Conservation (phyloP, 2,888 invertebrate genomes). For the Rotaria sp. region DNA sequence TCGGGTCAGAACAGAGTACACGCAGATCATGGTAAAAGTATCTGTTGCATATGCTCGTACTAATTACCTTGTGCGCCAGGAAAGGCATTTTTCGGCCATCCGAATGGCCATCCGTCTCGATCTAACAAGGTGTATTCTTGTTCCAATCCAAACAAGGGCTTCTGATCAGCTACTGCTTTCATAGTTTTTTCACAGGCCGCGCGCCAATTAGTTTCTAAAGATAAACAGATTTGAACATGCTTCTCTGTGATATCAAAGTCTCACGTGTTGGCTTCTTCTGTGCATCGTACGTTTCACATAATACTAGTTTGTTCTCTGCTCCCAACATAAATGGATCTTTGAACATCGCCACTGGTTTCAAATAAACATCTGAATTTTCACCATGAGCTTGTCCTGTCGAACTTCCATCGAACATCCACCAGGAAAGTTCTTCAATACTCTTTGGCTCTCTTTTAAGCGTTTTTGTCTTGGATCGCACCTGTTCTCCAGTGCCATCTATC, state of each 20-base stretch:
- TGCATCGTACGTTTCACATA: constrained; percentile 66
- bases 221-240: too few relatives aligned
- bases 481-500: too few relatives aligned
- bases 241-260: neutral
- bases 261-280: constrained; percentile 69
- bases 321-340: constrained; percentile 46
- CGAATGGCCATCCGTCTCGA: constrained; percentile 52
- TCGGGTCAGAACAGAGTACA: too few relatives aligned
- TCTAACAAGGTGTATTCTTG: constrained; percentile 60
- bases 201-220: constrained; percentile 46
- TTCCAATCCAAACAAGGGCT: constrained; percentile 60
- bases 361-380: constrained; percentile 35
- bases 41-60: too few relatives aligned
- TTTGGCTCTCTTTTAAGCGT: too few relatives aligned
- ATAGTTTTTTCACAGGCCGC: constrained; percentile 55
- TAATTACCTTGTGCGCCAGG: constrained; percentile 50
- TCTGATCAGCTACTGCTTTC: constrained; percentile 46
- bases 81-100: constrained; percentile 53
- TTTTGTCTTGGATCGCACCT: too few relatives aligned
- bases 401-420: constrained; percentile 34
- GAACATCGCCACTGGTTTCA: too few relatives aligned
- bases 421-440: too few relatives aligned
- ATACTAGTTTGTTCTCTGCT: constrained; percentile 44
- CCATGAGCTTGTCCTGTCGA: constrained; percentile 35
- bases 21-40: too few relatives aligned